Evolutionary conservation across 2,797 vertebrate species (phyloP).

Genomic region (Mus minutoides): DNA sequence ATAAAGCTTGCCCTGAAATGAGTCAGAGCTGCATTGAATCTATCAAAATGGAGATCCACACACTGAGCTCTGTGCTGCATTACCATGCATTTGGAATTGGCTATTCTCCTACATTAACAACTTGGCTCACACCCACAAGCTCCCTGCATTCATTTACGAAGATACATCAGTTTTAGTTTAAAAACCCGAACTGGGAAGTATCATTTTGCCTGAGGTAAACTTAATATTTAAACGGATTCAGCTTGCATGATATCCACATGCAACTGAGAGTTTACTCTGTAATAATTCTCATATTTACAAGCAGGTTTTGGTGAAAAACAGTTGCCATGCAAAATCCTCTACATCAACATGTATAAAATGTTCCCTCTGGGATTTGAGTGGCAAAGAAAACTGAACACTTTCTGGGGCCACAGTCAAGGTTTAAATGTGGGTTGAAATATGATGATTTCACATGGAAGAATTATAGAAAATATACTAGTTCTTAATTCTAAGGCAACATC

Average conservation of each 20-base stretch:
- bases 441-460: neutral
- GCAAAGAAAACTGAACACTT: constrained; percentile 10
- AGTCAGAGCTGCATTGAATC: neutral
- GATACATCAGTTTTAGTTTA: constrained; percentile 51
- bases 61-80: neutral
- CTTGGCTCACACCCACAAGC: neutral
- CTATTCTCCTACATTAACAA: constrained; percentile 8
- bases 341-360: neutral
- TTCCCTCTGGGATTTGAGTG: neutral
- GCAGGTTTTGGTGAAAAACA: neutral
- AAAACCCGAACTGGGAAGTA: constrained; percentile 29
- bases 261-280: neutral
- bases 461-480: constrained; percentile 1
- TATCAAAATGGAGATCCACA: constrained; percentile 14
- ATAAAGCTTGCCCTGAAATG: constrained; percentile 48
- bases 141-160: constrained; percentile 53
- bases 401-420: neutral
- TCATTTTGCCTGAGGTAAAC: constrained; percentile 54
- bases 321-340: neutral
- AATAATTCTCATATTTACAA: constrained; percentile 2
- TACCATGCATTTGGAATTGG: neutral
- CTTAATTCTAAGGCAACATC: neutral
- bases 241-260: neutral
- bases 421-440: constrained; percentile 13
- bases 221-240: constrained; percentile 65